Evolutionary conservation across 1,140 invertebrate species (phyloP), one percentile per base, ranked within the genome.

Genomic region (Diuraphis noxia): DNA sequence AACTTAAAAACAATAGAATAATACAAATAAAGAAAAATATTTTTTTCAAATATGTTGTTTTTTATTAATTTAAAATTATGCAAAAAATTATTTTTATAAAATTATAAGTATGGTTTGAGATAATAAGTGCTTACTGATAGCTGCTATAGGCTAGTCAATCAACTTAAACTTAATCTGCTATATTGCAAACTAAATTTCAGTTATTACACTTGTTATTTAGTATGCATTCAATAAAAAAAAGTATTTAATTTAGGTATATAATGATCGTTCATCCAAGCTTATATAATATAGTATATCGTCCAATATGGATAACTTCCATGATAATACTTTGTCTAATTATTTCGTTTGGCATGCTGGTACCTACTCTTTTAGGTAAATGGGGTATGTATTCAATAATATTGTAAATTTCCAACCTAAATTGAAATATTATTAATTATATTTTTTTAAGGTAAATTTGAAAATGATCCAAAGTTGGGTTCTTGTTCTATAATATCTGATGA

Each of bases 191-290:
- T 63, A 17, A 63, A 63, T 63, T n/a, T n/a, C 25, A 63, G 13
- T 63, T 63, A 17, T 49, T 63, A 63, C 13, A 63, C 13, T n/a
- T 63, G 23, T 63, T 63, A 0, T 6, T 63, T 63, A 63, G 10
- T n/a, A n/a, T 63, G 10, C 30, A 63, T 63, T 63, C 30, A 63
- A 63, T 63, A 63, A 17, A 38, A 81, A 81, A 38, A 81, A n/a
- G n/a, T 40, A 72, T 92, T 84, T 91, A 5, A 41, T 77, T 25
- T 93, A 96, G 96, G 93, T 98, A 97, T 92, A 97, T 98, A 92
- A 97, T 98, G 96, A 98, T 98, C 93, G 97, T 97, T 0, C 97
- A 97, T 93, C 96, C 97, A 92, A 95, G 95, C 79, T 94, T 96
- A 92, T 98, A 98, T 93, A 95, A 95, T 23, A 95, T 95, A 92